These are phyloP conservation scores for Molossus alvarezi DNA, from an alignment of 2,797 vertebrate genomes.

Conservation along the genomic window DNA sequence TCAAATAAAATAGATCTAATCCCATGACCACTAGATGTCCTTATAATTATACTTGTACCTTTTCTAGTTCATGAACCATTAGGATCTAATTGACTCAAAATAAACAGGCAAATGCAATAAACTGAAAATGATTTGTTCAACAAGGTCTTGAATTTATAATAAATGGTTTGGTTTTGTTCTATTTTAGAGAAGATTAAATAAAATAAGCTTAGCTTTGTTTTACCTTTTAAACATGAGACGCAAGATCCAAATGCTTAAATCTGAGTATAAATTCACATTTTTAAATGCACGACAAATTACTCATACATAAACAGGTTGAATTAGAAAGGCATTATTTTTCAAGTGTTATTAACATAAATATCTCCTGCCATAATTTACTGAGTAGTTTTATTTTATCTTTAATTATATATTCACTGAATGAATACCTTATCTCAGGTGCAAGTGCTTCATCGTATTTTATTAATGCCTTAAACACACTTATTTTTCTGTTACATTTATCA, in stretches of 20 bases:
- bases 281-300: conserved; percentile 73
- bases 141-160: conserved; percentile 66
- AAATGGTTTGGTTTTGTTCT: conserved; percentile 72
- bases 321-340: conserved; percentile 74
- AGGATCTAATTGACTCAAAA: conserved; percentile 71
- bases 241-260: conserved; percentile 65
- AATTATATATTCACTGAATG: conserved; percentile 20
- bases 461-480: conserved; percentile 66
- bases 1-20: conserved; percentile 36
- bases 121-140: conserved; percentile 75
- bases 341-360: conserved; percentile 57
- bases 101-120: conserved; percentile 75
- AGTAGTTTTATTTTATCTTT: conserved; percentile 73
- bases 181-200: conserved; percentile 79
- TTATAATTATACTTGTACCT: conserved; percentile 67
- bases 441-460: conserved; percentile 65
- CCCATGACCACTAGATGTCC: not conserved
- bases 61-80: conserved; percentile 61
- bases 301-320: conserved; percentile 48
- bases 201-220: conserved; percentile 77
- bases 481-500: conserved; percentile 32
- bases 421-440: conserved; percentile 48
- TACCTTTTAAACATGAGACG: conserved; percentile 66
- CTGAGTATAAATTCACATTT: conserved; percentile 49
- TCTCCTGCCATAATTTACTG: conserved; percentile 48